Percentiles rank a stretch among this genome's conserved stretches.
Evolutionary conservation across 2,797 vertebrate genomes (phyloP).

Genomic region (Halcyon badia): DNA sequence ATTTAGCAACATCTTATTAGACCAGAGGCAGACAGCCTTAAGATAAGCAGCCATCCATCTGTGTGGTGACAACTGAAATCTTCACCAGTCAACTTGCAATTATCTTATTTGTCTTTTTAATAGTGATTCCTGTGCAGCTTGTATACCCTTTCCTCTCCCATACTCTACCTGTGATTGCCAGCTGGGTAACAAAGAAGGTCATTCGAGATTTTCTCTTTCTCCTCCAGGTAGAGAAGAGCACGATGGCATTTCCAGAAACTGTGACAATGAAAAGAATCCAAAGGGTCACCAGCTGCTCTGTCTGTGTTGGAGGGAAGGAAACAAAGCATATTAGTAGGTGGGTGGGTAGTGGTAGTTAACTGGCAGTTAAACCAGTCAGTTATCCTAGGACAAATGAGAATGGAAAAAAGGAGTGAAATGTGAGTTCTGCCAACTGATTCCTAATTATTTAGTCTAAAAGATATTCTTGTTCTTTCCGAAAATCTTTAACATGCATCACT

Average conservation of each 20-base stretch:
- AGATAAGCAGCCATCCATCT: not conserved
- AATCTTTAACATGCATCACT: not conserved
- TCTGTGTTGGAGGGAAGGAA: conserved; percentile 65
- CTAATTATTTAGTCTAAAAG: not conserved
- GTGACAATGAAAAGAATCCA: conserved; percentile 83
- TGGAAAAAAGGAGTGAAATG: not conserved
- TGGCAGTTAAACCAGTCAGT: not conserved
- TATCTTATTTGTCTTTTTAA: not conserved
- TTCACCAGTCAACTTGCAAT: not conserved
- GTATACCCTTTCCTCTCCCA: not conserved
- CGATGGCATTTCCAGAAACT: conserved; percentile 76
- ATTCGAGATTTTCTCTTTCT: conserved; percentile 83
- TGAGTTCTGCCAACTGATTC: not conserved
- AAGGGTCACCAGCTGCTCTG: conserved; percentile 83
- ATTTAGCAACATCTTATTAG: not conserved
- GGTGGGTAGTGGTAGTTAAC: too few species aligned
- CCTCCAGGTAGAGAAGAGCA: conserved; percentile 80
- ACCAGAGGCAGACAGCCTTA: not conserved
- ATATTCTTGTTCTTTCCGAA: not conserved
- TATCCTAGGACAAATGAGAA: not conserved
- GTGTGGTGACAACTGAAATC: not conserved
- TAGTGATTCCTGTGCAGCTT: not conserved
- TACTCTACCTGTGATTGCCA: conserved; percentile 82
- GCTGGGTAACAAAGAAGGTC: conserved; percentile 84
- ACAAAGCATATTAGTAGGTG: rapidly evolving